Evolutionary conservation across 2,797 vertebrate genomes (phyloP).

Genomic region (Falco novaeseelandiae): DNA sequence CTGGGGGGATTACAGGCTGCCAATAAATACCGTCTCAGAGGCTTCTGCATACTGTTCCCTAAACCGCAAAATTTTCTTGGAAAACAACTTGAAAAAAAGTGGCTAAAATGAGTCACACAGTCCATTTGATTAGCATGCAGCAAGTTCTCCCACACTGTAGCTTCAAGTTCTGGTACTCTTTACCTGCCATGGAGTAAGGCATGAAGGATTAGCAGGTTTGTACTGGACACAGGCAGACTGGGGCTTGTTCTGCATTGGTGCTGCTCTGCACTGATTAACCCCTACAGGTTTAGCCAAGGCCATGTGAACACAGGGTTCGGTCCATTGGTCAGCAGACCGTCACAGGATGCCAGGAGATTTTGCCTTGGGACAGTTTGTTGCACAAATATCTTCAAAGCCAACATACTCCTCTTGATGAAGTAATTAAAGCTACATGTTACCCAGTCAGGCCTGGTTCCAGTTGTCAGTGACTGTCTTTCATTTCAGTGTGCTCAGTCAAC

Average conservation of each 20-base stretch:
- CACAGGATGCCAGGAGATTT: neutral
- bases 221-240: neutral
- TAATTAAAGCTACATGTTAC: neutral
- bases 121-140: neutral
- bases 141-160: neutral
- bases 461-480: neutral
- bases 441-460: neutral
- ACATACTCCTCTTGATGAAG: neutral
- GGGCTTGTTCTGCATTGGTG: rapidly evolving
- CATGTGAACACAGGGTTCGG: neutral
- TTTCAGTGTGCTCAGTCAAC: neutral
- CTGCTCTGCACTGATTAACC: neutral
- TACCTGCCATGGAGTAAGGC: neutral
- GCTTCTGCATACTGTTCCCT: neutral
- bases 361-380: neutral
- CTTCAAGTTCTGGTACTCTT: neutral
- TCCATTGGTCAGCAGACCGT: neutral
- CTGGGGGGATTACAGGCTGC: neutral
- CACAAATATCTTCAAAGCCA: neutral
- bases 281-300: neutral
- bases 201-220: neutral
- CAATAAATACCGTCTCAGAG: neutral
- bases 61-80: neutral
- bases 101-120: neutral
- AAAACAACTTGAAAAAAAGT: neutral